A percentile compares a stretch with the other conserved stretches of the same genome.
phyloP scores from a whole-genome alignment of 2,888 invertebrate species.

The Drosophila affinis region DNA sequence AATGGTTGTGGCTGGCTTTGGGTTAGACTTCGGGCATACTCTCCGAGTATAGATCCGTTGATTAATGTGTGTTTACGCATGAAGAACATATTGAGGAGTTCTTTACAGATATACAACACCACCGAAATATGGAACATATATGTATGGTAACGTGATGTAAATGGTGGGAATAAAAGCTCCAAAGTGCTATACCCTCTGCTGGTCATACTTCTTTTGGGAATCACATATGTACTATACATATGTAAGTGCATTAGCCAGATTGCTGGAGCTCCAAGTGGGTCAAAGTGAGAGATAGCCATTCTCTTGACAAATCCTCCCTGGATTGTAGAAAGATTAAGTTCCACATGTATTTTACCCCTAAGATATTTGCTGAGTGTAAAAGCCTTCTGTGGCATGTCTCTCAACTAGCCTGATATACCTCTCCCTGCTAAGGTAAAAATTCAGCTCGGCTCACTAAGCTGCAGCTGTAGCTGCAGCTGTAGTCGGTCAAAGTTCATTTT shows the following conservation, averaged over 20 bases:
- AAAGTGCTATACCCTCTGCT: too few relatives aligned
- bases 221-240: too few relatives aligned
- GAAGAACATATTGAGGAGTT: conserved; percentile 2
- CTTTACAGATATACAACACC: not conserved
- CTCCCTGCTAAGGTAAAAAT: not conserved
- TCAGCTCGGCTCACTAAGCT: conserved; percentile 56
- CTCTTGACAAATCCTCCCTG: too few relatives aligned
- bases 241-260: too few relatives aligned
- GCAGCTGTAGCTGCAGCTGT: conserved; percentile 35
- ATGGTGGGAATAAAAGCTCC: too few relatives aligned
- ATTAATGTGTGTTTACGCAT: conserved; percentile 24
- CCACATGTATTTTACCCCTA: too few relatives aligned
- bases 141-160: too few relatives aligned
- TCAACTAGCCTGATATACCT: conserved; percentile 20
- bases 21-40: conserved; percentile 31
- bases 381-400: not conserved
- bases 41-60: conserved; percentile 19
- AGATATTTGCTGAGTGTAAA: not conserved
- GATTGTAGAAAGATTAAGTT: too few relatives aligned
- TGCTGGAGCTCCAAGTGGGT: too few relatives aligned
- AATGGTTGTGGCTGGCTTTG: conserved; percentile 24
- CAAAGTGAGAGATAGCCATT: too few relatives aligned
- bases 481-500: conserved; percentile 64
- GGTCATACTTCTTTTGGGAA: too few relatives aligned
- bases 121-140: too few relatives aligned